Conservation (phyloP, 2,797 vertebrate species). For the Notolepis coatsorum region DNA sequence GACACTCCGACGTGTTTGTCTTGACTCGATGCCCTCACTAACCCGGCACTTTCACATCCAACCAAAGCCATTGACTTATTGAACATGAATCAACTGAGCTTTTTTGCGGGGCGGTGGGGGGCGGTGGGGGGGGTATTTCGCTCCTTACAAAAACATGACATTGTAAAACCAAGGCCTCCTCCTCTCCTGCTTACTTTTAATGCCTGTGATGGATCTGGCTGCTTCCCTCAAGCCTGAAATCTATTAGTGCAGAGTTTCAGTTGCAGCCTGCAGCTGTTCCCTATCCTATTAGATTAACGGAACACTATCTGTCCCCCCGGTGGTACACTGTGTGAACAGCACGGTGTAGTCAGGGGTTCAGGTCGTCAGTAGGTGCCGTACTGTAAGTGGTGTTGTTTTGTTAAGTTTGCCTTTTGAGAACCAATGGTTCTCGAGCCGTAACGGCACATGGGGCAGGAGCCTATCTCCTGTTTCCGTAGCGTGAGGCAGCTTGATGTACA, state of each 20-base stretch:
- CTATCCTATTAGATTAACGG: conserved; percentile 61
- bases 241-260: conserved; percentile 28
- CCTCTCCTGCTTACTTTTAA: conserved; percentile 25
- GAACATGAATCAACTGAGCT: conserved; percentile 55
- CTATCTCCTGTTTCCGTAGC: no score
- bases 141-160: conserved; percentile 63
- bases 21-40: conserved; percentile 20
- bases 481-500: no score
- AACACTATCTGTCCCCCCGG: conserved; percentile 61
- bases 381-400: no score
- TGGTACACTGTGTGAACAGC: conserved; percentile 54
- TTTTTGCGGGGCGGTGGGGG: no score
- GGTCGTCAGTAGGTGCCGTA: conserved; percentile 24
- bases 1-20: conserved; percentile 17
- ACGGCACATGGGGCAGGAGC: no score
- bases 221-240: conserved; percentile 44
- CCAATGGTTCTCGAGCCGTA: no score
- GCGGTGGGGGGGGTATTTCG: conserved; percentile 55
- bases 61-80: conserved; percentile 62
- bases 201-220: conserved; percentile 43
- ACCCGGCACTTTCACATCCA: conserved; percentile 40
- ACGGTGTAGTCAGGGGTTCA: conserved; percentile 27
- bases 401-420: no score
- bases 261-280: conserved; percentile 48
- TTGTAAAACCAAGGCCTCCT: conserved; percentile 52